These are phyloP conservation scores for Fulmarus glacialis DNA, from an alignment of 2,113 vertebrate species.

Conservation along the genomic window DNA sequence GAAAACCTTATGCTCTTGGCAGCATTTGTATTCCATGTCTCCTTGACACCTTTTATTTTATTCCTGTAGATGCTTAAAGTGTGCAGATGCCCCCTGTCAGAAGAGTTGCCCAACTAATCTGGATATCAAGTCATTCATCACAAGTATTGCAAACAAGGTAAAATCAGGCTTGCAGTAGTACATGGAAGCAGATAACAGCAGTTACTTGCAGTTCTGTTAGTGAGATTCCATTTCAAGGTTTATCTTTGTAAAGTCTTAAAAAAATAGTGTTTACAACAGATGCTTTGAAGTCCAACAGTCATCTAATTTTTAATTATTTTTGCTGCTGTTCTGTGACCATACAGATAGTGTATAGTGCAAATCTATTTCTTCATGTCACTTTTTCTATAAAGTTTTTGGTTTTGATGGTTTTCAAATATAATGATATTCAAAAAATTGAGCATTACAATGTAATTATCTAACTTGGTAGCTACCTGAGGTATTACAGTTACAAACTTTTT, in stretches of 20 bases:
- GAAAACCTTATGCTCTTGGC: not conserved
- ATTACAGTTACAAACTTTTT: not conserved
- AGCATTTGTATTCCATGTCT: not conserved
- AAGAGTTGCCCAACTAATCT: constrained; percentile 90
- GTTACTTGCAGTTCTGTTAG: not conserved
- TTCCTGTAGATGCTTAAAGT: constrained; percentile 84
- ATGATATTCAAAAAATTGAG: not conserved
- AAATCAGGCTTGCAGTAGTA: not conserved
- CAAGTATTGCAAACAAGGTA: constrained; percentile 88
- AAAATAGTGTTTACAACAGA: not conserved
- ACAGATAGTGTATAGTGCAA: not conserved
- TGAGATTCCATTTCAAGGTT: not conserved
- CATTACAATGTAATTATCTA: not conserved
- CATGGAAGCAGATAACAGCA: not conserved
- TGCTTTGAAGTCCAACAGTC: constrained; percentile 8
- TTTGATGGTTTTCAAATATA: not conserved
- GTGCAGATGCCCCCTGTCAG: constrained; percentile 89
- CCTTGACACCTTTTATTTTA: constrained; percentile 44
- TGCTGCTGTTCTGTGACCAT: not conserved
- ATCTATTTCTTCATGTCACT: not conserved
- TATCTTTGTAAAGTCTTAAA: not conserved
- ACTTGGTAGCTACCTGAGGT: not conserved
- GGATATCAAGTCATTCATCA: constrained; percentile 89
- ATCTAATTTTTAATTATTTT: constrained; percentile 5
- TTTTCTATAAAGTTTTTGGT: not conserved